phyloP scores from a whole-genome alignment of 2,113 vertebrate species.

The Ranitomeya imitator region DNA sequence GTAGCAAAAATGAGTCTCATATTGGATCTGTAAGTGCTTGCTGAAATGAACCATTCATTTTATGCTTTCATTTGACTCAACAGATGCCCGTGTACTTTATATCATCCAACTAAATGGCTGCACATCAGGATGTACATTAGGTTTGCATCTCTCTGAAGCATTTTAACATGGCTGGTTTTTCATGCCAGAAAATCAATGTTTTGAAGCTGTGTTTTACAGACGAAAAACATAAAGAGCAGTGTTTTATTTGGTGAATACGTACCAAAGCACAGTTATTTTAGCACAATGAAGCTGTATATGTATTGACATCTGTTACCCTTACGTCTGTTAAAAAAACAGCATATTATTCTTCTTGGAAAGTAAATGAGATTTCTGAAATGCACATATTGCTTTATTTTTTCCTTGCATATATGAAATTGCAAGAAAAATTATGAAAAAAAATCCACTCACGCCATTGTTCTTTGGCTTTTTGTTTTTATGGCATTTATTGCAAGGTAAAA shows the following conservation, averaged over 20 bases:
- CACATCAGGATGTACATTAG: background rate
- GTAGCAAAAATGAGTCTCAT: background rate
- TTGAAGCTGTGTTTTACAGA: background rate
- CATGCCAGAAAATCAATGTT: background rate
- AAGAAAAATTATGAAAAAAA: too few relatives aligned
- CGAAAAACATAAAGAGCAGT: background rate
- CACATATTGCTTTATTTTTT: too few relatives aligned
- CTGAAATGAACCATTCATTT: background rate
- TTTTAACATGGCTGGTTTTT: background rate
- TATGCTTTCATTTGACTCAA: conserved; percentile 23
- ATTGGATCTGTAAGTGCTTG: background rate
- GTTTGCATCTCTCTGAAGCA: background rate
- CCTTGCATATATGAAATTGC: too few relatives aligned
- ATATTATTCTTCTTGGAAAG: too few relatives aligned
- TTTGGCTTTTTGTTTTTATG: too few relatives aligned
- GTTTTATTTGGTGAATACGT: background rate
- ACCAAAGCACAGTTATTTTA: background rate
- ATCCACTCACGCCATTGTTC: too few relatives aligned
- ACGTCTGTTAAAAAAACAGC: too few relatives aligned
- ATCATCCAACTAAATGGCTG: conserved; percentile 13
- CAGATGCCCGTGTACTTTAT: conserved; percentile 16
- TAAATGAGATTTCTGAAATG: too few relatives aligned
- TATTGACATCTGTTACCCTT: background rate
- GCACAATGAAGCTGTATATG: background rate
- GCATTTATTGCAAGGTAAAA: too few relatives aligned